Conservation (phyloP, 2,888 invertebrate species). For the Lochmaea crataegi region DNA sequence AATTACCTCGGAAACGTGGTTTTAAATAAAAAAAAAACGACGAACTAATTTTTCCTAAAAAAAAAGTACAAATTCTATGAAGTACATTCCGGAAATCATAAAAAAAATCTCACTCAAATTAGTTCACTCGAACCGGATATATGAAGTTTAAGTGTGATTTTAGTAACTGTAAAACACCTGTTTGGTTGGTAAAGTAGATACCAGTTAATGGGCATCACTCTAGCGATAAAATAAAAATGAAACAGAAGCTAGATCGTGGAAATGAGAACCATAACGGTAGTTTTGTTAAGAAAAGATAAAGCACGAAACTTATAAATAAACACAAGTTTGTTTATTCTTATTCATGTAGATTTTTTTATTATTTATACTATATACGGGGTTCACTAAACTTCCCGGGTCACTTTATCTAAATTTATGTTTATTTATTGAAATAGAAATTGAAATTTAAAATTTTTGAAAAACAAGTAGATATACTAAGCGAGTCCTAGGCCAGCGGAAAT, state of each 20-base stretch:
- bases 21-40: too few relatives aligned
- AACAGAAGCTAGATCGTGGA: slow-evolving; percentile 17
- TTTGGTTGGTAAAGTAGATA: not conserved
- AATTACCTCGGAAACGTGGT: too few relatives aligned
- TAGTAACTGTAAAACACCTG: slow-evolving; percentile 25
- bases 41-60: too few relatives aligned
- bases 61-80: too few relatives aligned
- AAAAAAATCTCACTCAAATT: not conserved
- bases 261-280: slow-evolving; percentile 20
- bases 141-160: not conserved
- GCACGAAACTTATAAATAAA: not conserved
- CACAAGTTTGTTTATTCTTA: not conserved
- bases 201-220: too few relatives aligned
- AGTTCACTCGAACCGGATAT: not conserved
- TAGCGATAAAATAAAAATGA: not conserved
- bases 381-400: not conserved
- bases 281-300: too few relatives aligned
- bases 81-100: not conserved
- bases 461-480: too few relatives aligned
- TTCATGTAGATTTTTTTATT: not conserved
- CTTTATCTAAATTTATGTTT: not conserved
- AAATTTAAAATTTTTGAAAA: too few relatives aligned
- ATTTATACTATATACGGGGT: not conserved
- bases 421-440: too few relatives aligned
- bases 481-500: too few relatives aligned